Evolutionary conservation across 2,113 vertebrate genomes (phyloP).

Genomic region (Neoarius graeffei): DNA sequence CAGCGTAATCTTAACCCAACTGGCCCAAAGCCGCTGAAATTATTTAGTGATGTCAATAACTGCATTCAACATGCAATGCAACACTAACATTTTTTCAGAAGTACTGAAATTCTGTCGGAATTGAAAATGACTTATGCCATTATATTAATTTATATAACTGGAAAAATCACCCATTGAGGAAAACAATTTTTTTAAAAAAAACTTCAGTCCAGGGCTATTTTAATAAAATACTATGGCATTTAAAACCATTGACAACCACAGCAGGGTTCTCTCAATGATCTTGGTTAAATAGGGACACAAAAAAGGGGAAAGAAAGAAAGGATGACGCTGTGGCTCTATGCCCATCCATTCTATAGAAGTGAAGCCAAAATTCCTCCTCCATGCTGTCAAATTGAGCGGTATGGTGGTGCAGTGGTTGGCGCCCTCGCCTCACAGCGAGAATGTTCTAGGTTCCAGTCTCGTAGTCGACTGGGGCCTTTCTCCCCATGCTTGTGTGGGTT

Average conservation of each 20-base stretch:
- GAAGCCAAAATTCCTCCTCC: no score
- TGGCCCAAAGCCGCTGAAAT: no score
- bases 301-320: no score
- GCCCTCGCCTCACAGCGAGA: no score
- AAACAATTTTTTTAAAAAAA: background rate
- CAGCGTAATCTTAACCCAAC: background rate
- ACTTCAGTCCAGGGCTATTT: background rate
- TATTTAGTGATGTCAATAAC: background rate
- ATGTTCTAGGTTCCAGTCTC: no score
- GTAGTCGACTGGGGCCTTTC: no score
- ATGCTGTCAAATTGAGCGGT: no score
- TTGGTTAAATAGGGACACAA: background rate
- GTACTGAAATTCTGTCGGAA: no score
- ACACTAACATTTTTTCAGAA: background rate
- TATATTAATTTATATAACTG: background rate
- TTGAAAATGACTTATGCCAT: background rate
- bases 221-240: background rate
- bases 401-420: no score
- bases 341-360: no score
- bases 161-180: background rate
- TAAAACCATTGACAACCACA: background rate
- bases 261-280: background rate
- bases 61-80: background rate
- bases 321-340: no score
- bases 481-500: no score